Evolutionary conservation across 2,888 invertebrate species (phyloP), one percentile per base, ranked within the genome.

Genomic region (Tenthredo scrophulariae): DNA sequence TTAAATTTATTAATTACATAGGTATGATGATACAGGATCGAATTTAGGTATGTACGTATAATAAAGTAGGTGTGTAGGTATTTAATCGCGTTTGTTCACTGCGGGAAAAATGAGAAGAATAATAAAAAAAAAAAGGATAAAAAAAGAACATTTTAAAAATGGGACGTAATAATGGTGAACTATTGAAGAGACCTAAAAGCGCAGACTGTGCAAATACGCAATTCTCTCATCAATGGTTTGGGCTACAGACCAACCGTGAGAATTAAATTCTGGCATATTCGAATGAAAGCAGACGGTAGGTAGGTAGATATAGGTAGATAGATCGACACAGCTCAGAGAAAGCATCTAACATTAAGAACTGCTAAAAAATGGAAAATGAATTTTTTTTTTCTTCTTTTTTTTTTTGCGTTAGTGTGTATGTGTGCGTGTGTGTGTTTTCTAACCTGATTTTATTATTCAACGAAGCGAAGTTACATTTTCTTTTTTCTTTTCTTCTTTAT

Each of bases 1-100:
- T 89, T 85, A 85, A 22, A 83, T 70, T 62, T 74, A 43, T 43
- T 74, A 10, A 22, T 77, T 54, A 18, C 22, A 18, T 54, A 80
- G 80, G 62, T 74, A 43, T 43, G 13, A 62, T 29, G 10, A 26
- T 29, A 18, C 62, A 37, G 80, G 80, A 26, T 80, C 40, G 80
- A 80, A 62, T 80, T 62, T 80, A 33, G 37, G 62, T 58, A 80
- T 15, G 3, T 22, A 62, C 2, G n/a, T 67, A 67, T 33, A 67
- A 26, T 15, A 46, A 46, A 46, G 46, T 46, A 46, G 15, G n/a
- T 74, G 18, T 70, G 40, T 15, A 29, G 70, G 54, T 54, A 7
- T 29, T 29, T 67, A 29, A 65, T 67, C 29, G 67, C 54, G n/a
- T n/a, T 7, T n/a, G 7, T 29, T 18, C 13, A 67, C 6, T 67